phyloP scores from a whole-genome alignment of 2,888 invertebrate genomes.

The Stenchaetothrips biformis region DNA sequence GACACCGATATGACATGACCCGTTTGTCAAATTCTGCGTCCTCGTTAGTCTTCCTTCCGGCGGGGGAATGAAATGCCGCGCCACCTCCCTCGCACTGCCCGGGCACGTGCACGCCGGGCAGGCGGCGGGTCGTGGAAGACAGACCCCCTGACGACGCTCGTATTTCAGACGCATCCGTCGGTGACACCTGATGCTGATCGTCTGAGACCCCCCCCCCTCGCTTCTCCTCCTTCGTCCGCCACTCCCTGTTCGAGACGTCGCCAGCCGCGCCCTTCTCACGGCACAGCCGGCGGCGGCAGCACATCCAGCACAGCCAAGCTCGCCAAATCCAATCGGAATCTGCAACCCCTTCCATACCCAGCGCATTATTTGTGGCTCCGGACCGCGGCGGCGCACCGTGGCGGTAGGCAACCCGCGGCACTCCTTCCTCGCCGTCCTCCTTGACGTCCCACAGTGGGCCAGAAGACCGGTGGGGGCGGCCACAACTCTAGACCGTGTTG shows the following conservation, averaged over 20 bases:
- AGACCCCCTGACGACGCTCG: constrained; percentile 11
- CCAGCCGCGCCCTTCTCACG: no score
- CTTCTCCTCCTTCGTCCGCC: background rate
- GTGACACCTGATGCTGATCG: constrained; percentile 22
- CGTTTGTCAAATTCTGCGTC: constrained; percentile 1
- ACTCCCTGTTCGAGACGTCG: no score
- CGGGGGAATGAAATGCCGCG: background rate
- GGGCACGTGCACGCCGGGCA: background rate
- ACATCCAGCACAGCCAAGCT: background rate
- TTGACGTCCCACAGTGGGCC: no score
- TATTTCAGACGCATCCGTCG: constrained; percentile 22
- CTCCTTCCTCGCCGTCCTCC: background rate
- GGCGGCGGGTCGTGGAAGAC: background rate
- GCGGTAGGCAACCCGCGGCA: background rate
- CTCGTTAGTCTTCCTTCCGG: background rate
- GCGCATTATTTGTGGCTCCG: background rate
- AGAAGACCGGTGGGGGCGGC: no score
- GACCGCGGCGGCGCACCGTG: background rate
- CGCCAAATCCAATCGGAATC: background rate
- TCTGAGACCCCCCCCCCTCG: background rate
- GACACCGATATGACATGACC: background rate
- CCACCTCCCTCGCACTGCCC: background rate
- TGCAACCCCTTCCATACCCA: background rate
- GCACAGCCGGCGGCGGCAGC: no score
- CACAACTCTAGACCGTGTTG: no score